Base-by-base conservation (phyloP, 2,797 vertebrate genomes). In the Onychomys arenicola region DNA sequence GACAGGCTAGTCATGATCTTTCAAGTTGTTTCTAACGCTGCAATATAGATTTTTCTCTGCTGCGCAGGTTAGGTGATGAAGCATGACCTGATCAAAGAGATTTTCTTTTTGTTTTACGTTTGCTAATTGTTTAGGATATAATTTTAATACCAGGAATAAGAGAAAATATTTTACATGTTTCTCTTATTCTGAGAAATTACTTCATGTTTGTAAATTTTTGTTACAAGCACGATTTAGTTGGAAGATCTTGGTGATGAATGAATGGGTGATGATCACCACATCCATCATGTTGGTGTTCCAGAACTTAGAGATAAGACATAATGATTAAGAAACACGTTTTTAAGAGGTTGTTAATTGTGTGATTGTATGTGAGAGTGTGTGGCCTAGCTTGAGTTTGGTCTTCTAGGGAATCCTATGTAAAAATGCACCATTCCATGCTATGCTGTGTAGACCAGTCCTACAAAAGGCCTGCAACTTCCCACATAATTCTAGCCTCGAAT, bases 21-120 rank as follows among this genome's bases (percentile, higher is more conserved):
- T 95, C 43, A 67, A 23, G 5, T 43, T 93, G 67, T 88, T 95
- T 92, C n/a, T 87, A 85, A 97, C 95, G 55, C 21, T 69, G 16
- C 49, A 25, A 6, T 2, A 69, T 14, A 34, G 67, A 40, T 85
- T 95, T 95, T 32, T 73, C 46, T 92, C 67, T 82, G 19, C 13
- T 76, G 6, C 6, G 1, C 55, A 95, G 40, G 13, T 85, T 89
- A 40, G 43, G 19, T 90, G 46, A 73, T 61, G 25, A 37, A 46
- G 10, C 81, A 89, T 76, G 55, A 81, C 5, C 32, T 67, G 32
- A 52, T 43, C 19, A 85, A 55, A 83, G 2, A 76, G 2, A 34
- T 34, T 77, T 69, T 34, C 27, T 84, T 67, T 65, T 49, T n/a
- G 63, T 65, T 49, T 67, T 52, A 6, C 43, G 29, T 46, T n/a